These are phyloP conservation scores for Ficedula albicollis DNA, from an alignment of 2,797 vertebrate species.

Conservation along the genomic window DNA sequence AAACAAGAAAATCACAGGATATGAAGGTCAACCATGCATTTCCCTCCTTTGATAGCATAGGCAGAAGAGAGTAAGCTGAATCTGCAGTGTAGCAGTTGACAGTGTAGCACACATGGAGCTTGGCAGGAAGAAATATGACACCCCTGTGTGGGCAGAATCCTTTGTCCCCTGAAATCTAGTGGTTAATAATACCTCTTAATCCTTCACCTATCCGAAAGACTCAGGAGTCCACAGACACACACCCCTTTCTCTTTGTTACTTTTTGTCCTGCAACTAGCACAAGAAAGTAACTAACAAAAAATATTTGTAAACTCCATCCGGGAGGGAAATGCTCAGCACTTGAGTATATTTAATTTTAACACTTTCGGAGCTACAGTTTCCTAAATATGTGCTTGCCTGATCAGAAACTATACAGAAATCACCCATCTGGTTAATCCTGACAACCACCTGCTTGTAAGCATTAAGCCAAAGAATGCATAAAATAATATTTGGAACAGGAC, in stretches of 20 bases:
- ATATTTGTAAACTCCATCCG: not conserved
- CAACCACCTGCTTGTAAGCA: not conserved
- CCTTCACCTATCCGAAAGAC: not conserved
- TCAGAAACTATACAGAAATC: not conserved
- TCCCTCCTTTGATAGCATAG: not conserved
- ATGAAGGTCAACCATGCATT: not conserved
- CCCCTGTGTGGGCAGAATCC: not conserved
- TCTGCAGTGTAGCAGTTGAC: not conserved
- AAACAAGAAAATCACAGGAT: not conserved
- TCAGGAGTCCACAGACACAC: not conserved
- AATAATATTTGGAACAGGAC: not conserved
- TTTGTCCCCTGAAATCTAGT: not conserved
- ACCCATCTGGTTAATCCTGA: not conserved
- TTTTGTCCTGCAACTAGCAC: not conserved
- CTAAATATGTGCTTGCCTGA: not conserved
- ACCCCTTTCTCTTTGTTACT: not conserved
- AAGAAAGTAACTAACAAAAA: not conserved
- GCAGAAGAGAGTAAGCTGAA: not conserved
- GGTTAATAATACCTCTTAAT: not conserved
- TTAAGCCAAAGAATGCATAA: not conserved
- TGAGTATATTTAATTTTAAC: not conserved
- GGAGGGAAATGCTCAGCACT: not conserved
- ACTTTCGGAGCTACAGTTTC: not conserved
- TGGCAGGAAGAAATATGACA: not conserved
- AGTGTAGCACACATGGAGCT: not conserved